phyloP scores from a whole-genome alignment of 2,113 vertebrate genomes.

The Chelonoidis abingdonii region DNA sequence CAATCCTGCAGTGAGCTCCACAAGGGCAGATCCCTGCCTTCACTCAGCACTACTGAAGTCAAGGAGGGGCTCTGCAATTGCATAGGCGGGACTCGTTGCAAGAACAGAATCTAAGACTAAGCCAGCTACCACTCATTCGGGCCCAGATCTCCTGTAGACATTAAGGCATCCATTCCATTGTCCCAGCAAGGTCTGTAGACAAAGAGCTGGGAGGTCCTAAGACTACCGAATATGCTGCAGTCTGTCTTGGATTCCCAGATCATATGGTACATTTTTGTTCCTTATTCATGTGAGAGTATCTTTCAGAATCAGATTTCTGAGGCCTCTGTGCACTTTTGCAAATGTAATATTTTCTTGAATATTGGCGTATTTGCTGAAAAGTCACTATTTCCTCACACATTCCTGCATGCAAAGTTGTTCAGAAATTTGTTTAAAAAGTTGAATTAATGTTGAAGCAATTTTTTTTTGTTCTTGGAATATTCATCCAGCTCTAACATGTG shows the following conservation, averaged over 20 bases:
- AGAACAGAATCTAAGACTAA: neutral
- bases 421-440: neutral
- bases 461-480: neutral
- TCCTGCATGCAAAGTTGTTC: neutral
- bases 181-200: neutral
- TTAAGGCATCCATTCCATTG: neutral
- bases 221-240: neutral
- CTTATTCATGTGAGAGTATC: neutral
- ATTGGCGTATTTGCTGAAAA: neutral
- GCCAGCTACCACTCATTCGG: neutral
- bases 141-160: fast-evolving
- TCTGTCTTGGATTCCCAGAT: neutral
- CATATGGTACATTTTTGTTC: neutral
- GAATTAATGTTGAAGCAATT: neutral
- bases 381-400: neutral
- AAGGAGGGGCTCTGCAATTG: neutral
- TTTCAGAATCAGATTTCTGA: neutral
- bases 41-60: neutral
- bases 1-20: neutral
- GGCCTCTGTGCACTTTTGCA: neutral
- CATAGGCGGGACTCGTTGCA: fast-evolving
- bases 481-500: neutral
- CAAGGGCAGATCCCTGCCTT: neutral
- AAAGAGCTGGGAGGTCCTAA: neutral
- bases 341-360: neutral